Conservation (phyloP, 2,113 vertebrate genomes). For the Trogon surrucura region DNA sequence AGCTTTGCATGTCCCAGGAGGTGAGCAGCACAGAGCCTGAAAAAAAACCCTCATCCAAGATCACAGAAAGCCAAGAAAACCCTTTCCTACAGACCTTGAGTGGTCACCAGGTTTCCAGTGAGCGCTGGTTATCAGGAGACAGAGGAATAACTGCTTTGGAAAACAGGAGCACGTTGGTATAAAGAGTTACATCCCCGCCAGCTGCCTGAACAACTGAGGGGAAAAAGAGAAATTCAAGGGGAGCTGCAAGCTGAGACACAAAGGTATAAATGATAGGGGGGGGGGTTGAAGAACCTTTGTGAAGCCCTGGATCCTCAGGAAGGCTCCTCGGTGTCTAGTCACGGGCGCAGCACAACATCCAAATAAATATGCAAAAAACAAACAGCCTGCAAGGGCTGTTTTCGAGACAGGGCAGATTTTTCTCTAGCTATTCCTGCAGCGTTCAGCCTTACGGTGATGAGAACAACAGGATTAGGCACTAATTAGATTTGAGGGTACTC, state of each 20-base stretch:
- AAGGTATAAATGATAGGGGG: background rate
- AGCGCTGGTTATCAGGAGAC: background rate
- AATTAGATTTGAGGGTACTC: slow-evolving; percentile 28
- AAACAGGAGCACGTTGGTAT: background rate
- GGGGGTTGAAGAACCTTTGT: background rate
- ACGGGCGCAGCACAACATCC: accelerated
- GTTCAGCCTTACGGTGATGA: background rate
- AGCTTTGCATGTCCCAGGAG: background rate
- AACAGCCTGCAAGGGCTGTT: background rate
- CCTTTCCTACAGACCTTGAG: background rate
- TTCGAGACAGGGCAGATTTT: background rate
- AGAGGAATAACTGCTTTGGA: background rate
- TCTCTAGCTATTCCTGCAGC: background rate
- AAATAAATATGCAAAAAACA: background rate
- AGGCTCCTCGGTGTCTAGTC: background rate
- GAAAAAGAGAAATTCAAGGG: accelerated
- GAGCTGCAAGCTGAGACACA: background rate
- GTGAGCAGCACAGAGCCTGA: background rate
- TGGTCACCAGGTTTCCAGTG: background rate
- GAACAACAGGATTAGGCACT: background rate
- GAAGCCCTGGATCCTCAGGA: background rate
- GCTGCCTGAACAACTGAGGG: background rate
- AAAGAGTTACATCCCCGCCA: background rate
- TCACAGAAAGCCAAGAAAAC: background rate
- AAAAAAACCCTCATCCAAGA: background rate